Conservation (phyloP, 2,888 invertebrate genomes). For the Dioctria linearis region DNA sequence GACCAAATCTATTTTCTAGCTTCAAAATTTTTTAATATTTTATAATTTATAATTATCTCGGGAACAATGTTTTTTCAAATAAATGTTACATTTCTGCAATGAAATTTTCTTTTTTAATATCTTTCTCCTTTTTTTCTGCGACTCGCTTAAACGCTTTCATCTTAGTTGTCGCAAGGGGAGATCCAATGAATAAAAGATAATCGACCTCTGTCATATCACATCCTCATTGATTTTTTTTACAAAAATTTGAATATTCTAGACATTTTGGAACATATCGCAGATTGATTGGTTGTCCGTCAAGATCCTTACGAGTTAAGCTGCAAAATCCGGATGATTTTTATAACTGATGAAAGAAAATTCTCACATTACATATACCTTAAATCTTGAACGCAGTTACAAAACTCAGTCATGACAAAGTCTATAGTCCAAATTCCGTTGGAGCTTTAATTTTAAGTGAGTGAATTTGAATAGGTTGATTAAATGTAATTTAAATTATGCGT, state of each 20-base stretch:
- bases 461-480: constrained; percentile 70
- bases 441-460: constrained; percentile 95
- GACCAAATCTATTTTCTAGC: no score
- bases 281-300: constrained; percentile 88
- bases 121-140: constrained; percentile 93
- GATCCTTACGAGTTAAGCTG: constrained; percentile 84
- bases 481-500: constrained; percentile 89
- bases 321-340: neutral
- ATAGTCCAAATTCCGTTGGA: constrained; percentile 78
- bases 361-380: constrained; percentile 69
- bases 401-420: no score
- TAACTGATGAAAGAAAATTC: no score
- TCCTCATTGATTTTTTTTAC: constrained; percentile 88
- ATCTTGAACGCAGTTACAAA: no score
- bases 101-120: constrained; percentile 65
- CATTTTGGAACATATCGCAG: constrained; percentile 98
- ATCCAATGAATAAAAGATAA: constrained; percentile 70
- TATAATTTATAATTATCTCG: no score
- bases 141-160: constrained; percentile 98
- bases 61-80: no score
- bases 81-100: no score
- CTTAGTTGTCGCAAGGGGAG: constrained; percentile 92
- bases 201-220: constrained; percentile 92
- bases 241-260: constrained; percentile 94
- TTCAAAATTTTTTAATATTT: no score